Base-by-base conservation (phyloP, 2,113 vertebrate species). In the Sprattus sprattus region DNA sequence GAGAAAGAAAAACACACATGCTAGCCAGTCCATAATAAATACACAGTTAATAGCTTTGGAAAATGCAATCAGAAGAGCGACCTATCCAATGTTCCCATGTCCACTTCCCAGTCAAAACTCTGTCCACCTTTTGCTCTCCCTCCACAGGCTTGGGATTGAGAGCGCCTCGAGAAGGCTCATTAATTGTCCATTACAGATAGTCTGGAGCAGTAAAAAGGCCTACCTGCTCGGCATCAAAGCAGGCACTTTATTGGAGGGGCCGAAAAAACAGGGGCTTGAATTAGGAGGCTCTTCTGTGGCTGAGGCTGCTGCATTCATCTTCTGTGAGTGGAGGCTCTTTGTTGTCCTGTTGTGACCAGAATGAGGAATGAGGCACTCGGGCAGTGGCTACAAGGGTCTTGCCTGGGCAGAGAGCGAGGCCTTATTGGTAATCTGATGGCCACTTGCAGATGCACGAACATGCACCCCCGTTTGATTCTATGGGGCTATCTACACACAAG, bases 151-250 rank as follows among this genome's bases (percentile, higher is more conserved):
- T 2, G 9, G 64, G 64, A 60, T 67, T 54, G 47, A 80, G 87
- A 88, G 64, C 71, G n/a, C 49, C 87, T 85, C 87, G 86, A 82
- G 86, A 90, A 86, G 88, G 87, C 89, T 91, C 87, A 91, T 92
- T 92, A 93, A 91, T 90, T 93, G 90, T 91, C 84, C 86, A 91
- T 91, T 90, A 89, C 88, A 89, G 89, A 90, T 83, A 86, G 83
- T 67, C 86, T 54, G 71, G 85, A 25, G 82, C 82, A 84, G 47
- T 2, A 32, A 28, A 71, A 88, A 89, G 82, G 83, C 49, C 82
- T 88, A 93, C 92, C 89, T 93, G 88, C 87, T 87, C 81, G 88
- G 87, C 87, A 86, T 92, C 89, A 90, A 89, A 91, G 90, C 88
- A 89, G 80, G 44, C 67, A 71, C 84, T 87, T 87, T 91, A 89